Base-by-base conservation (phyloP, 2,797 vertebrate genomes). In the Percopsis omiscomaycus region DNA sequence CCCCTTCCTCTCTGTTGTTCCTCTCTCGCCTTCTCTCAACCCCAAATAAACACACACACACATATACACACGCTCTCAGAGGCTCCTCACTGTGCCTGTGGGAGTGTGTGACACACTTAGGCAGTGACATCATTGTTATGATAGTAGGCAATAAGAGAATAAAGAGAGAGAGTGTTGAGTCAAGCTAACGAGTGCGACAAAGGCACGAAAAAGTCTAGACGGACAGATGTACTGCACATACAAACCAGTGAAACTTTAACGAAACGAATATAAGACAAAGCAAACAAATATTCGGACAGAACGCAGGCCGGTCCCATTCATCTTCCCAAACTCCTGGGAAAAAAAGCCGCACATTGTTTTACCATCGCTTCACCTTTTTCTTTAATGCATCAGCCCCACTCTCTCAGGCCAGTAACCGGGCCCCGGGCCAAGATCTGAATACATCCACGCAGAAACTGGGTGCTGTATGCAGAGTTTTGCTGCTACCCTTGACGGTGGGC, bases 81-180 rank as follows among this genome's bases (percentile, higher is more conserved):
- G 2, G 14, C 14, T 49, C 28, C 44, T 49, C 55, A 13, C 27
- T 60, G 8, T n/a, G 58, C 81, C 71, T 6, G 5, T 57, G 71
- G 82, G 67, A 68, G 57, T 42, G 47, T 29, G 50, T 72, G 67
- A 68, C 63, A 75, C 28, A 58, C 15, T 46, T 58, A 15, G 11
- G 55, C 59, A 22, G 1, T 70, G 66, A 73, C 73, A 68, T 73
- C 53, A 68, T 51, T 75, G 68, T 51, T 66, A 32, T 59, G 69
- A 73, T 53, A 46, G 57, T 53, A 3, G 59, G 59, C 69, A 60
- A 77, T 78, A 77, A 80, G 64, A 69, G 51, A 65, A 73, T 64
- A 69, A 57, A 13, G 30, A 13, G 56, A 56, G 56, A n/a, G 29
- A 53, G 51, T 9, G 15, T 27, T 16, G 16, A 9, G 27, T 10